Evolutionary conservation across 2,888 invertebrate species (phyloP).

Genomic region (Onthophagus sagittarius): DNA sequence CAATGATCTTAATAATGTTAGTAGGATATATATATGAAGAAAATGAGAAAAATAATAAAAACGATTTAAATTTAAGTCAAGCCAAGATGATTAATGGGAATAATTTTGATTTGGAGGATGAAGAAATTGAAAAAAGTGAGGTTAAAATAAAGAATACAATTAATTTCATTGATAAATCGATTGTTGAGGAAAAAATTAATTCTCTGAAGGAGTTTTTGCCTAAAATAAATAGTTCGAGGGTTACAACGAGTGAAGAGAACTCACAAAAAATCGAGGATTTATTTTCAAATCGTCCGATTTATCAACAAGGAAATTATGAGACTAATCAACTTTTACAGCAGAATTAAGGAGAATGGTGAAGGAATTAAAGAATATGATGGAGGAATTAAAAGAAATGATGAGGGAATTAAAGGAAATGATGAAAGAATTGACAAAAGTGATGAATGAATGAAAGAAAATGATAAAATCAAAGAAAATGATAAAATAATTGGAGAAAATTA

Average conservation of each 20-base stretch:
- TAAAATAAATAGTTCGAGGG: constrained; percentile 15
- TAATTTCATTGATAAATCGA: constrained; percentile 12
- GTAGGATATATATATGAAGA: not conserved
- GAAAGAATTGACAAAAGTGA: no score
- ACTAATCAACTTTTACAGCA: constrained; percentile 28
- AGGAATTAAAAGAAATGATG: no score
- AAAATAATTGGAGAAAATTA: no score
- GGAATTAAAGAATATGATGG: no score
- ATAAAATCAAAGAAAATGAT: no score
- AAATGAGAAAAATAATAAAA: not conserved
- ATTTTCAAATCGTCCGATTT: constrained; percentile 18
- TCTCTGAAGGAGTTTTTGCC: constrained; percentile 24
- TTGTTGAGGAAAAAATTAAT: constrained; percentile 21
- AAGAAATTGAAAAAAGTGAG: constrained; percentile 4
- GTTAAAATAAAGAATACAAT: not conserved
- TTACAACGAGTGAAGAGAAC: not conserved
- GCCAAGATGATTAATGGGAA: not conserved
- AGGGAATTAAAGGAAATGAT: no score
- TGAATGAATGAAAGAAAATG: no score
- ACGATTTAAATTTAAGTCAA: not conserved
- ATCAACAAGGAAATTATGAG: constrained; percentile 18
- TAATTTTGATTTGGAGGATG: constrained; percentile 6
- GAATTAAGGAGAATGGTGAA: no score
- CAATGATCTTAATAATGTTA: not conserved
- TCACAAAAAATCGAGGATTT: constrained; percentile 20